These are phyloP conservation scores for Pogonocherus hispidulus DNA, from an alignment of 2,888 invertebrate species.

Conservation along the genomic window DNA sequence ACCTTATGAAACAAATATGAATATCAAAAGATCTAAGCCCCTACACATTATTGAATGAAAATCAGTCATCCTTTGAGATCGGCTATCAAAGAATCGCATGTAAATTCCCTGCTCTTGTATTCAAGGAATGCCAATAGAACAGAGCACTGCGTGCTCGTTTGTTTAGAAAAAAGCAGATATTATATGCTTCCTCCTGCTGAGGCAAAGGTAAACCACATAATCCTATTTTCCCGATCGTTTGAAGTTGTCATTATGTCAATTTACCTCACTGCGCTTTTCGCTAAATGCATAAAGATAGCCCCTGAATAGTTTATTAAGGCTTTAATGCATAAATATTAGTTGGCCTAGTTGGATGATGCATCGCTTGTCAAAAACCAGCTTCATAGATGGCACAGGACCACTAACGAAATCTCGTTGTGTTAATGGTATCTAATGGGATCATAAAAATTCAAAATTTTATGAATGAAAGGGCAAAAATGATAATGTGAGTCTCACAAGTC, in stretches of 20 bases:
- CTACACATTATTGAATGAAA: too few relatives aligned
- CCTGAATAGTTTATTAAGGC: conserved; percentile 48
- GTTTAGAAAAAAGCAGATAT: conserved; percentile 48
- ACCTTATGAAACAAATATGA: too few relatives aligned
- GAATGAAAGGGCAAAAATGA: background rate
- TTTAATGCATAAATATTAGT: conserved; percentile 41
- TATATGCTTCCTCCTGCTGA: conserved; percentile 43
- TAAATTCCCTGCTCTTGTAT: conserved; percentile 44
- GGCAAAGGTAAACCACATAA: conserved; percentile 54
- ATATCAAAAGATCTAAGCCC: too few relatives aligned
- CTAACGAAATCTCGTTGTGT: background rate
- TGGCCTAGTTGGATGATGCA: conserved; percentile 16
- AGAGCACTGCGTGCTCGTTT: conserved; percentile 47
- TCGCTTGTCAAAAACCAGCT: background rate
- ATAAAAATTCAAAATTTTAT: background rate
- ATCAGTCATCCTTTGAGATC: conserved; percentile 49
- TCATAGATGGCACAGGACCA: background rate
- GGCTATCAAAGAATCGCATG: conserved; percentile 48
- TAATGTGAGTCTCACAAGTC: too few relatives aligned
- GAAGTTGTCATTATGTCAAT: conserved; percentile 55
- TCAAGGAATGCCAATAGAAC: conserved; percentile 36
- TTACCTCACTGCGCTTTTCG: conserved; percentile 44
- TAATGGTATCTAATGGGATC: background rate
- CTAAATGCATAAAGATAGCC: conserved; percentile 22
- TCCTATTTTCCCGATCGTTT: conserved; percentile 55